Evolutionary conservation across 2,797 vertebrate genomes (phyloP), one percentile per base, ranked within the genome.

Genomic region (Hapalemur alaotrensis): DNA sequence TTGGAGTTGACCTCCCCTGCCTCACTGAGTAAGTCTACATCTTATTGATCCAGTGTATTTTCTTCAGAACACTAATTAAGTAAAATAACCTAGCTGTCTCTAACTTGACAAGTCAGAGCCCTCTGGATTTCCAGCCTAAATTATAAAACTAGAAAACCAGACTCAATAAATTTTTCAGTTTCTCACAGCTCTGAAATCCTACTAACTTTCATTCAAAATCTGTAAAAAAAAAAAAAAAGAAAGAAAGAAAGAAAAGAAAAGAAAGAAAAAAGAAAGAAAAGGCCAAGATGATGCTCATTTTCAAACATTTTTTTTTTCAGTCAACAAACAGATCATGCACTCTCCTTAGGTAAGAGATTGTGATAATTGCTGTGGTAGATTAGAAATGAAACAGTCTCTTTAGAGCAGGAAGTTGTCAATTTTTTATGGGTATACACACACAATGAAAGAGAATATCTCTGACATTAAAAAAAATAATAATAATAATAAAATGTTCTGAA

Each of bases 41-140:
- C 14, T 85, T 11, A 48, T 14, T 57, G 28, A 14, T 81, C 8
- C 28, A 41, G 35, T 69, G 12, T 28, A 80, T 61, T 93, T 86
- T 93, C 63, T 85, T 83, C 59, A 79, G 15, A 97, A 73, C 48
- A 20, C 23, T 9, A 67, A 82, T 75, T 87, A 91, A 35, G 20
- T 82, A 91, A 94, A 96, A 86, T 65, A 91, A 61, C 50, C 25
- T 70, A 92, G 20, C 22, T 94, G 76, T 88, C 25, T 95, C 81
- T 88, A 59, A 63, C 9, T 65, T 88, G 38, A 28, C 35, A 96
- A 95, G 50, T 76, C 30, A 89, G 12, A 50, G 13, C 22, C 83
- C 23, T 73, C 57, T 48, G 43, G 61, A 91, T 14, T 73, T 92
- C 82, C 59, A 59, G 11, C 41, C n/a, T 93, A 86, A 92, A 23